Base-by-base conservation (phyloP, 2,113 vertebrate genomes). In the Tor tambroides region DNA sequence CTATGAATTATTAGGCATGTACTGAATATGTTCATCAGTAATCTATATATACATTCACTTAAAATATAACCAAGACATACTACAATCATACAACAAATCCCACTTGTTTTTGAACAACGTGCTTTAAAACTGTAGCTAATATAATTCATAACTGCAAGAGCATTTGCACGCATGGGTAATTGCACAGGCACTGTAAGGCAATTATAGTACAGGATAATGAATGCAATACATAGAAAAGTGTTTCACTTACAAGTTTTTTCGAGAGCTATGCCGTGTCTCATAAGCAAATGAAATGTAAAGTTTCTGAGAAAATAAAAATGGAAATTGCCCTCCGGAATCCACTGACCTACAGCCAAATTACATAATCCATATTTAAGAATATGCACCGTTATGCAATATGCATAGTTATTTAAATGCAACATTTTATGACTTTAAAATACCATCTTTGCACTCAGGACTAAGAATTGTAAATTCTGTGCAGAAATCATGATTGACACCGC, bases 371-470 rank as follows among this genome's bases (percentile, higher is more conserved):
- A 26, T 41, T 59, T 80, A 38, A 80, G 54, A 61, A 59, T 61
- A 61, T 41, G 46, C 49, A 78, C 3, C 32, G 7, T 61, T 80
- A 80, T 80, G 28, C 78, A 80, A 41, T 41, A 61, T 63, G 38
- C 38, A 82, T 82, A 46, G 41, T 67, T 65, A 82, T 82, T 80
- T 67, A 82, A 81, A 82, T 82, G 59, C 38, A 81, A 81, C n/a
- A 46, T 81, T 65, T 28, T 28, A 19, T 21, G 35, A n/a, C 56
- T 63, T 79, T 26, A 46, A 75, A 75, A 75, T 76, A 59, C 11
- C 51, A n/a, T 80, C 51, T 59, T n/a, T 15, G 56, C 80, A 46
- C 38, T 82, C 6, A 65, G 81, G 41, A 76, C 69, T 51, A 86
- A 65, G 56, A 76, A 83, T 28, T n/a, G 26, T 76, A 76, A 83